Evolutionary conservation across 2,113 vertebrate genomes (phyloP).

Genomic region (Bombycilla garrulus): DNA sequence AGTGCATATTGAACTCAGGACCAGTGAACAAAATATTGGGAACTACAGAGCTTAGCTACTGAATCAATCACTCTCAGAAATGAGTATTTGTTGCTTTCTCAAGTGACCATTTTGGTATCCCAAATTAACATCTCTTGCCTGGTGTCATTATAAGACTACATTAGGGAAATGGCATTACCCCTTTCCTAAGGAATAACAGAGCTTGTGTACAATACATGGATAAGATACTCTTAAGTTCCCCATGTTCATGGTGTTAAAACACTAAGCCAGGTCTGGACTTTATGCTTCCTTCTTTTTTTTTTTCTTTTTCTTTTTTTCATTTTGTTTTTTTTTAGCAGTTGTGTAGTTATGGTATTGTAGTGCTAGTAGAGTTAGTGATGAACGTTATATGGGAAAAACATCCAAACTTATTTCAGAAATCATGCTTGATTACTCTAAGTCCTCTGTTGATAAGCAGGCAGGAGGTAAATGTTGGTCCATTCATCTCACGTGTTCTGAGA

Average conservation of each 20-base stretch:
- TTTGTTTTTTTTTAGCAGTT: not conserved
- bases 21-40: not conserved
- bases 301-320: not conserved
- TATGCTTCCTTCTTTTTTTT: not conserved
- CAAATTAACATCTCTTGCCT: not conserved
- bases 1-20: not conserved
- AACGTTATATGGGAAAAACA: not conserved
- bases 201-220: not conserved
- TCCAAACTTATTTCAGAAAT: not conserved
- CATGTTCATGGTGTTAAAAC: not conserved
- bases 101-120: not conserved
- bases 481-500: not conserved
- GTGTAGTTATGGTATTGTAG: not conserved
- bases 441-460: not conserved
- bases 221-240: not conserved
- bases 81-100: not conserved
- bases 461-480: not conserved
- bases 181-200: not conserved
- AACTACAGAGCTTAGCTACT: not conserved
- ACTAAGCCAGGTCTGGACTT: not conserved
- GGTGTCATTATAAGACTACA: not conserved
- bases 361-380: not conserved
- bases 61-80: not conserved
- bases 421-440: not conserved
- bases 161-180: not conserved